A percentile compares a stretch with the other conserved stretches of the same genome.
phyloP scores from a whole-genome alignment of 1,140 invertebrate genomes.

The Olivierus martensii region DNA sequence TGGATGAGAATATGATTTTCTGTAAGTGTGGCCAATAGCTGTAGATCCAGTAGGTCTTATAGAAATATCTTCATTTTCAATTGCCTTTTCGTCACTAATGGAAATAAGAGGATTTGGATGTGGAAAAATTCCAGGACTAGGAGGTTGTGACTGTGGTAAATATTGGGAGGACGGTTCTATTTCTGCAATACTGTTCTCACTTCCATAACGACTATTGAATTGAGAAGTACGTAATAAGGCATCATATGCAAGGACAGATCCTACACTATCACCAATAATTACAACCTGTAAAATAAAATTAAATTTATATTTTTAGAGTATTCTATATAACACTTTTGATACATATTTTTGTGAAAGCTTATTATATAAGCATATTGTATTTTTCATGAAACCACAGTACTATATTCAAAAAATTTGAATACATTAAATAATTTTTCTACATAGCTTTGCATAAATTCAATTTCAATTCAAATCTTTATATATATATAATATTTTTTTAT shows the following conservation, averaged over 20 bases:
- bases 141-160: conserved; percentile 1
- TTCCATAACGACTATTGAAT: conserved; percentile 33
- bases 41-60: neutral
- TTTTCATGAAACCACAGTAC: no score
- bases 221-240: conserved; percentile 51
- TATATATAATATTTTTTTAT: no score
- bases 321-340: no score
- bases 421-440: no score
- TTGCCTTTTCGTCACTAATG: conserved; percentile 21
- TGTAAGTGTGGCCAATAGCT: conserved; percentile 13
- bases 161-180: conserved; percentile 22
- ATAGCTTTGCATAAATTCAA: no score
- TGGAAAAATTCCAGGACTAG: conserved; percentile 11
- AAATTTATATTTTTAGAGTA: neutral
- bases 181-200: conserved; percentile 59
- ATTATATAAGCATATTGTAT: no score
- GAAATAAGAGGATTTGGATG: conserved; percentile 23
- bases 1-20: conserved; percentile 20
- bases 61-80: neutral
- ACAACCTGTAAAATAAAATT: conserved; percentile 38
- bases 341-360: no score
- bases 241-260: conserved; percentile 83
- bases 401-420: no score
- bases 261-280: conserved; percentile 60
- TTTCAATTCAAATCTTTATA: no score